Conservation (phyloP, 2,888 invertebrate genomes). For the Trichogramma dendrolimi region DNA sequence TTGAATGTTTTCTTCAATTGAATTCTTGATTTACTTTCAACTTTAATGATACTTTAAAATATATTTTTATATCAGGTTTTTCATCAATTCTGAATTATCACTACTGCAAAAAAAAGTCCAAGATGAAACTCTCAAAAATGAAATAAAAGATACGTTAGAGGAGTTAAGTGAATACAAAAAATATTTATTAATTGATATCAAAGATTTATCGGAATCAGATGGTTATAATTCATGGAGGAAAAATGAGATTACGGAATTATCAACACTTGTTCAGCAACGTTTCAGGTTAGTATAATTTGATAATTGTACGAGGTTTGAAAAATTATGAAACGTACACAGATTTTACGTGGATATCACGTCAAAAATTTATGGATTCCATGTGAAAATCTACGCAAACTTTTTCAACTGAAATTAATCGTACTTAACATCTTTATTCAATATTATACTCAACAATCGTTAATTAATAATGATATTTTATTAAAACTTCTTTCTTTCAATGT, state of each 20-base stretch:
- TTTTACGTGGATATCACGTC: not conserved
- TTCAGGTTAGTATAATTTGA: conserved; percentile 53
- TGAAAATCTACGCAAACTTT: too few relatives aligned
- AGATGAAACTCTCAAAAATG: conserved; percentile 56
- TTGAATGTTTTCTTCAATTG: too few relatives aligned
- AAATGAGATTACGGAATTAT: conserved; percentile 75
- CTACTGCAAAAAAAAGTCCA: conserved; percentile 60
- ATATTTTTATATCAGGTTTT: conserved; percentile 55
- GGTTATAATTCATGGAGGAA: conserved; percentile 78
- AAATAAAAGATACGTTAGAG: conserved; percentile 63
- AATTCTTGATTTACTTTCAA: too few relatives aligned
- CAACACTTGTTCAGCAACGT: conserved; percentile 77
- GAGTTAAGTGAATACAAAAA: conserved; percentile 74
- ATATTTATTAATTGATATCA: conserved; percentile 69
- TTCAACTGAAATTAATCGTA: too few relatives aligned
- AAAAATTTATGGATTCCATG: not conserved
- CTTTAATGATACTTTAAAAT: too few relatives aligned
- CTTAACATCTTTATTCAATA: too few relatives aligned
- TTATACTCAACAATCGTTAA: too few relatives aligned
- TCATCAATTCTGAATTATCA: conserved; percentile 67
- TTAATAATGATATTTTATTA: too few relatives aligned
- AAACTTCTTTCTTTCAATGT: too few relatives aligned
- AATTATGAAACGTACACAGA: not conserved
- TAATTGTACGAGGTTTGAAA: not conserved
- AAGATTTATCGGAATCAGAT: conserved; percentile 67